Evolutionary conservation across 37 sponge, comb jelly and placozoan species (phyloP).

Genomic region (Theonella swinhoei): DNA sequence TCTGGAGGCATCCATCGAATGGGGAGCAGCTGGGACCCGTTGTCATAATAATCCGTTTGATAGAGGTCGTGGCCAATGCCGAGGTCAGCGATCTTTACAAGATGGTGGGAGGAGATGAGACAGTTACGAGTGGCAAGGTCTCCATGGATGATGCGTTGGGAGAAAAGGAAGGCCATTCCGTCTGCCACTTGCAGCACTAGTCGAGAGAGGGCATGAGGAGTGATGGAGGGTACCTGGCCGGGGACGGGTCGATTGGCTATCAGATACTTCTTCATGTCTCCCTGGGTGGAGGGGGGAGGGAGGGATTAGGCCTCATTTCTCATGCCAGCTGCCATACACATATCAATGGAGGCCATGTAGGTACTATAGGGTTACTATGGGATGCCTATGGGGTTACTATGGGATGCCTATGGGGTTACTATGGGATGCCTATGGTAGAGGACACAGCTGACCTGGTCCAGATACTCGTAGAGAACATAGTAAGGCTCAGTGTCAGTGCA

Average conservation of each 20-base stretch:
- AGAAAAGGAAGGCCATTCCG: constrained; percentile 84
- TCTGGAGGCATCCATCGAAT: constrained; percentile 96
- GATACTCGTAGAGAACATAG: constrained; percentile 88
- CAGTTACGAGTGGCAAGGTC: constrained; percentile 91
- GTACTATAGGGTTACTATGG: no score
- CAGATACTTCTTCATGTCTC: constrained; percentile 81
- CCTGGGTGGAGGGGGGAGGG: constrained; percentile 35
- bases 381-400: no score
- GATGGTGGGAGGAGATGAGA: constrained; percentile 64
- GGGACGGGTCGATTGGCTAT: constrained; percentile 38
- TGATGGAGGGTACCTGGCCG: constrained; percentile 15
- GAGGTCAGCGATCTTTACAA: constrained; percentile 85
- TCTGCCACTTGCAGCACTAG: constrained; percentile 76
- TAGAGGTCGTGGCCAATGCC: constrained; percentile 88
- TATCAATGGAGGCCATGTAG: no score
- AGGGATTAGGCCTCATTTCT: no score
- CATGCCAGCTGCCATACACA: no score
- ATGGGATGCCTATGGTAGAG: no score
- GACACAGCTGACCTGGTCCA: constrained; percentile 75
- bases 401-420: no score
- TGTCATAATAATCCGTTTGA: constrained; percentile 83
- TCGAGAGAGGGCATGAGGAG: constrained; percentile 45
- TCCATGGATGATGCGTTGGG: constrained; percentile 80
- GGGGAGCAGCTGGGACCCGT: constrained; percentile 78
- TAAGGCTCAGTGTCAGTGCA: constrained; percentile 83